Evolutionary conservation across 1,140 invertebrate genomes (phyloP).

Genomic region (Sweltsa coloradensis): DNA sequence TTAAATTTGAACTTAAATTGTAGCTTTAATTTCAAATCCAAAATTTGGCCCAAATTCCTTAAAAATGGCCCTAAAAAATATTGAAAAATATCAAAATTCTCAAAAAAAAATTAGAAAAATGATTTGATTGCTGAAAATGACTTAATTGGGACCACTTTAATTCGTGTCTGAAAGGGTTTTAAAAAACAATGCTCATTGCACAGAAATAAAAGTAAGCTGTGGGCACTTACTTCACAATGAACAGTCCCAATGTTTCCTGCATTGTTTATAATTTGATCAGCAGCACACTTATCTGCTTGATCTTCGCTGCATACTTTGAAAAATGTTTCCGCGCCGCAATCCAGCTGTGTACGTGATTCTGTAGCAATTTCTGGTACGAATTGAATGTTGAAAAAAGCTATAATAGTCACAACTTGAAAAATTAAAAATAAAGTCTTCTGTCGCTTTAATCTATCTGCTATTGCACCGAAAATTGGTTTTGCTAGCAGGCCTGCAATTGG

Average conservation of each 20-base stretch:
- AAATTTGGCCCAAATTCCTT: too few relatives aligned
- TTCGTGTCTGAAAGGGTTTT: too few relatives aligned
- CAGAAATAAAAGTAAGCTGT: too few relatives aligned
- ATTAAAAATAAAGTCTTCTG: constrained; percentile 62
- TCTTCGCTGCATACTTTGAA: not conserved
- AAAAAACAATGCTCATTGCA: too few relatives aligned
- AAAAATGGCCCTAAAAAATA: too few relatives aligned
- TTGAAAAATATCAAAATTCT: too few relatives aligned
- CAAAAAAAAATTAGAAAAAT: too few relatives aligned
- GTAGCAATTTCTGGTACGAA: constrained; percentile 47
- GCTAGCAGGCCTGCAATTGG: constrained; percentile 66
- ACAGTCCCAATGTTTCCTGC: not conserved
- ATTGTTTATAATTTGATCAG: not conserved
- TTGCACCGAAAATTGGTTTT: constrained; percentile 63
- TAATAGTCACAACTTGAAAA: constrained; percentile 52
- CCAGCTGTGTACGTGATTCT: constrained; percentile 2
- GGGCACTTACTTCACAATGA: not conserved
- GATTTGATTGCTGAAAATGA: too few relatives aligned
- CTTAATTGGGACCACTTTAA: too few relatives aligned
- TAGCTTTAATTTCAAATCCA: too few relatives aligned
- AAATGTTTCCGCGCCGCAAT: constrained; percentile 2
- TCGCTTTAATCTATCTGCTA: constrained; percentile 64
- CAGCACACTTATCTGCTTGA: not conserved
- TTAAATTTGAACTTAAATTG: too few relatives aligned
- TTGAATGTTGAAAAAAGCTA: constrained; percentile 51